A percentile compares a stretch with the other conserved stretches of the same genome.
phyloP scores from a whole-genome alignment of 2,888 invertebrate genomes.

The Andrena fulva region DNA sequence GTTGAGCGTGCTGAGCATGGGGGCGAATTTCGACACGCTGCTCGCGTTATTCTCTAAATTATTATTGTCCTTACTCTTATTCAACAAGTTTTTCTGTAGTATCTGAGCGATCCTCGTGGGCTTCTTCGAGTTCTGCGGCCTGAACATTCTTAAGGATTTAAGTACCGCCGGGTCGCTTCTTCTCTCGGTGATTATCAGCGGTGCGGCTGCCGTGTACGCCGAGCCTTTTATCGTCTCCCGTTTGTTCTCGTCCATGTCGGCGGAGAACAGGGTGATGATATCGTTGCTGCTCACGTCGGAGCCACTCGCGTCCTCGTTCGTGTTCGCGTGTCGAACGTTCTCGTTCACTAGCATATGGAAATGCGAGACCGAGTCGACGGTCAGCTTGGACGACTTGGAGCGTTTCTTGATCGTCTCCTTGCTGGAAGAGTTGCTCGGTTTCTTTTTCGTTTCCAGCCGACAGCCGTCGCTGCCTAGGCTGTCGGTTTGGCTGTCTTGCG shows the following conservation, averaged over 20 bases:
- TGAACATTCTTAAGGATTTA: constrained; percentile 86
- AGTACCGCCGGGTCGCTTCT: constrained; percentile 86
- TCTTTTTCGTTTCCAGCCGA: constrained; percentile 76
- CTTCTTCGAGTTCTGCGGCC: constrained; percentile 83
- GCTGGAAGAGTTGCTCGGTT: constrained; percentile 60
- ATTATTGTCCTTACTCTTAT: constrained; percentile 73
- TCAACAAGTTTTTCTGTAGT: constrained; percentile 76
- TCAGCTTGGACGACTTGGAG: constrained; percentile 84
- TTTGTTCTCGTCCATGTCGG: constrained; percentile 83
- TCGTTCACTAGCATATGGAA: constrained; percentile 82
- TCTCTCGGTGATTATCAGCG: constrained; percentile 82
- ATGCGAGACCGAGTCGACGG: constrained; percentile 82
- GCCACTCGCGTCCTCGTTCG: constrained; percentile 75
- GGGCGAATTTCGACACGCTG: constrained; percentile 78
- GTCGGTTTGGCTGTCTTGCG: constrained; percentile 85
- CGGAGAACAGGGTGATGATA: constrained; percentile 82
- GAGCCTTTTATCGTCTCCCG: constrained; percentile 83
- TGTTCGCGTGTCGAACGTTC: constrained; percentile 74
- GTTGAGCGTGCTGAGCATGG: constrained; percentile 84
- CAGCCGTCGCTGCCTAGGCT: constrained; percentile 85
- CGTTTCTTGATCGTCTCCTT: constrained; percentile 74
- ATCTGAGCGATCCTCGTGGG: constrained; percentile 75
- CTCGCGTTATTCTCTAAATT: constrained; percentile 70
- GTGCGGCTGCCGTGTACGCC: constrained; percentile 80
- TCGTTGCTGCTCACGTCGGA: constrained; percentile 82